A percentile compares a stretch with the other conserved stretches of the same genome.
Evolutionary conservation across 2,113 vertebrate species (phyloP).

Genomic region (Tupaia chinensis): DNA sequence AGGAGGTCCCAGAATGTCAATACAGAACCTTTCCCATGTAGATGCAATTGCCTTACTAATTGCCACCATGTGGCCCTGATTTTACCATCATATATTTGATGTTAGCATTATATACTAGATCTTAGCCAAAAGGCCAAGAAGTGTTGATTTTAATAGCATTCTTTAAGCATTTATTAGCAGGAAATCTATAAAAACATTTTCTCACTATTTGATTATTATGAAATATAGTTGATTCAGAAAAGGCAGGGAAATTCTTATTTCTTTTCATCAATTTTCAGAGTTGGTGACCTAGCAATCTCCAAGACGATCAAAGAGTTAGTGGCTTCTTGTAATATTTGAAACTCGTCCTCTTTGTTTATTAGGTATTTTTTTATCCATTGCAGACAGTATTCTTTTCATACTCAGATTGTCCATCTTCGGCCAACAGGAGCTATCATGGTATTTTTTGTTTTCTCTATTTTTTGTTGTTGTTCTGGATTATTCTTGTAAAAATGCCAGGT

Average conservation of each 20-base stretch:
- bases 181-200: constrained; percentile 11
- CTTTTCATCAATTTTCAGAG: constrained; percentile 32
- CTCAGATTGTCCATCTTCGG: constrained; percentile 14
- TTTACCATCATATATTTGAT: too few relatives aligned
- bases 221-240: constrained; percentile 47
- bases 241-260: constrained; percentile 11
- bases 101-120: too few relatives aligned
- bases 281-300: neutral
- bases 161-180: neutral
- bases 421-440: neutral
- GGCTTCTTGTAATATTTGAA: constrained; percentile 40
- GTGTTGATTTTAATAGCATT: constrained; percentile 30
- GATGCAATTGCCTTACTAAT: too few relatives aligned
- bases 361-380: neutral
- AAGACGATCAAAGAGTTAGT: constrained; percentile 10
- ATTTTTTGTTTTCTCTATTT: constrained; percentile 43
- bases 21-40: too few relatives aligned
- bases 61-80: too few relatives aligned
- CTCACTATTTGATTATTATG: neutral
- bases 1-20: too few relatives aligned
- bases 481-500: constrained; percentile 59
- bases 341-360: constrained; percentile 32
- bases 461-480: constrained; percentile 31
- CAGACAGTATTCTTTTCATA: constrained; percentile 21
- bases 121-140: too few relatives aligned